Conservation (phyloP, 1,140 invertebrate genomes). For the Apis florea region DNA sequence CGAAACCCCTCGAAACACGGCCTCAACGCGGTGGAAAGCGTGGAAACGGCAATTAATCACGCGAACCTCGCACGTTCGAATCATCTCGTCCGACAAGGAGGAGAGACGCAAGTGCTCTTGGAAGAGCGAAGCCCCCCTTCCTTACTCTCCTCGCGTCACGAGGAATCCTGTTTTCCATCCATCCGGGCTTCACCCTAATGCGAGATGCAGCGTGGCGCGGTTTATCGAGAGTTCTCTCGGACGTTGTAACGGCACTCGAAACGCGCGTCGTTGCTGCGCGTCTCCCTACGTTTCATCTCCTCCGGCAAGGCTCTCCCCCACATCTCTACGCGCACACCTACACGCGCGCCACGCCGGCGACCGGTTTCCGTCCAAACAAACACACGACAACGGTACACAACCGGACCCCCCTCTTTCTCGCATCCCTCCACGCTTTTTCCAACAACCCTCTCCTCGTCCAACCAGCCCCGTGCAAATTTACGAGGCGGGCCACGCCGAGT, state of each 20-base stretch:
- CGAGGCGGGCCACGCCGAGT: background rate
- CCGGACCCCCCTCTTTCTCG: background rate
- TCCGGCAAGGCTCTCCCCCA: constrained; percentile 21
- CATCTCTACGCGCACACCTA: background rate
- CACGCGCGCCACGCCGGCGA: constrained; percentile 21
- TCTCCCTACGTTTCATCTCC: constrained; percentile 27
- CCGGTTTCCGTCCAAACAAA: constrained; percentile 54
- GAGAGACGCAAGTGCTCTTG: background rate
- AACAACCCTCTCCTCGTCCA: no score
- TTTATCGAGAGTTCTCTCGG: constrained; percentile 44
- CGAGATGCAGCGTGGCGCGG: constrained; percentile 25
- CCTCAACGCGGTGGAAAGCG: no score
- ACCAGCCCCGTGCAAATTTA: background rate
- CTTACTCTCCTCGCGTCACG: constrained; percentile 13
- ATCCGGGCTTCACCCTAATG: constrained; percentile 9
- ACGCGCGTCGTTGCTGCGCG: constrained; percentile 18
- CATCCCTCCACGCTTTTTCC: background rate
- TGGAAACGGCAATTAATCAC: constrained; percentile 19
- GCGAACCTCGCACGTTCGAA: background rate
- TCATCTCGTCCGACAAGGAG: constrained; percentile 19
- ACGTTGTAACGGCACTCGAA: constrained; percentile 53
- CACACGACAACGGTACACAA: constrained; percentile 52
- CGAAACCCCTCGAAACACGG: background rate
- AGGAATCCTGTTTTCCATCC: constrained; percentile 35
- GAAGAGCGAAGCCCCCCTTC: background rate